Conservation (phyloP, 2,888 invertebrate genomes). For the Scelioninae gen. 1 region DNA sequence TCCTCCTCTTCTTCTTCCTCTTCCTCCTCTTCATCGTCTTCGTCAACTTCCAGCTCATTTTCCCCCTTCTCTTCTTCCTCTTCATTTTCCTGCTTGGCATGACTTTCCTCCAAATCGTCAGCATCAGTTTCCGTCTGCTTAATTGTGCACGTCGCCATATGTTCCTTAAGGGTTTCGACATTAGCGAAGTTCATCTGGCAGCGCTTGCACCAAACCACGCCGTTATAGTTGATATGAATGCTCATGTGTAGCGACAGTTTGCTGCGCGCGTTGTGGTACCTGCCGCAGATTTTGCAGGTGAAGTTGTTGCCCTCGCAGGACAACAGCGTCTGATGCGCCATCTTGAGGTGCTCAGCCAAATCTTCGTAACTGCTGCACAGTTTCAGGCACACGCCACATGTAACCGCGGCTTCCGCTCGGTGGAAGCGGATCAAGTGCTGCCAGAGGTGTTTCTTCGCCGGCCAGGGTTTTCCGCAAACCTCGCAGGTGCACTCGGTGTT, state of each 20-base stretch:
- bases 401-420: conserved; percentile 86
- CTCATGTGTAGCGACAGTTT: conserved; percentile 86
- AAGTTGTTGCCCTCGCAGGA: conserved; percentile 86
- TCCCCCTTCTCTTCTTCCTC: conserved; percentile 74
- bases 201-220: conserved; percentile 78
- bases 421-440: conserved; percentile 87
- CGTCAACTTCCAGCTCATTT: conserved; percentile 69
- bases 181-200: conserved; percentile 79
- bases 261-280: conserved; percentile 86
- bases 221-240: conserved; percentile 85
- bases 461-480: conserved; percentile 87
- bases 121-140: conserved; percentile 67
- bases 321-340: conserved; percentile 85
- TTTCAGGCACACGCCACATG: conserved; percentile 87
- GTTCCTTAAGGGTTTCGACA: conserved; percentile 78
- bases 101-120: conserved; percentile 35
- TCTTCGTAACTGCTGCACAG: conserved; percentile 85
- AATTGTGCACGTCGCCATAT: conserved; percentile 75
- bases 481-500: conserved; percentile 85
- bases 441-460: conserved; percentile 87
- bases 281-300: conserved; percentile 85
- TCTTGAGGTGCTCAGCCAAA: conserved; percentile 85
- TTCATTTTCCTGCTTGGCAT: conserved; percentile 60
- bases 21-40: conserved; percentile 72
- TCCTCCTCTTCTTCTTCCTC: conserved; percentile 72